A percentile compares a stretch with the other conserved stretches of the same genome.
Evolutionary conservation across 2,797 vertebrate genomes (phyloP).

Genomic region (Anomalospiza imberbis): DNA sequence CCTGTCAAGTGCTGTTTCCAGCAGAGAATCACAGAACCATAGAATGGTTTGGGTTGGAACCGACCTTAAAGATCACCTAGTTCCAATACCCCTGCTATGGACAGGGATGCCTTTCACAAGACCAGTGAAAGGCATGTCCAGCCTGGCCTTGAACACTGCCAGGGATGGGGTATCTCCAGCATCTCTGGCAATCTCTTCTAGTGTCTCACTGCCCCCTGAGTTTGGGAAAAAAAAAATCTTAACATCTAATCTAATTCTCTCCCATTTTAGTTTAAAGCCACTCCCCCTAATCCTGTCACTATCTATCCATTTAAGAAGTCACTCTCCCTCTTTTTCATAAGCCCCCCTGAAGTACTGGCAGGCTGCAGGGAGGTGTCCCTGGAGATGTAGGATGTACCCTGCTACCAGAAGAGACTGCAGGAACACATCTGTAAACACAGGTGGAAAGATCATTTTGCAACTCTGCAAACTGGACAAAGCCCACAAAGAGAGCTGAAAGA

Average conservation of each 20-base stretch:
- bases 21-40: not conserved
- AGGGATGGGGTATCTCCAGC: not conserved
- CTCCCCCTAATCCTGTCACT: not conserved
- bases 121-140: not conserved
- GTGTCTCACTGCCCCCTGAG: not conserved
- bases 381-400: not conserved
- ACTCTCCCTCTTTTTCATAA: not conserved
- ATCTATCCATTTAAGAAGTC: not conserved
- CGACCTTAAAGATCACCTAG: accelerated
- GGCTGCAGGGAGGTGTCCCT: not conserved
- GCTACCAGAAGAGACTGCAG: not conserved
- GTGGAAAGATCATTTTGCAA: not conserved
- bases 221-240: not conserved
- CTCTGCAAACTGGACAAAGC: not conserved
- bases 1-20: not conserved
- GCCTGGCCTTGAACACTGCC: not conserved
- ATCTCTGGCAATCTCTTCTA: not conserved
- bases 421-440: not conserved
- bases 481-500: not conserved
- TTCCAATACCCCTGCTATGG: not conserved
- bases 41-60: not conserved
- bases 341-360: not conserved
- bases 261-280: not conserved
- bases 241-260: not conserved
- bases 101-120: not conserved